Evolutionary conservation across 2,113 vertebrate species (phyloP), one percentile per base, ranked within the genome.

Genomic region (Lepisosteus osseus): DNA sequence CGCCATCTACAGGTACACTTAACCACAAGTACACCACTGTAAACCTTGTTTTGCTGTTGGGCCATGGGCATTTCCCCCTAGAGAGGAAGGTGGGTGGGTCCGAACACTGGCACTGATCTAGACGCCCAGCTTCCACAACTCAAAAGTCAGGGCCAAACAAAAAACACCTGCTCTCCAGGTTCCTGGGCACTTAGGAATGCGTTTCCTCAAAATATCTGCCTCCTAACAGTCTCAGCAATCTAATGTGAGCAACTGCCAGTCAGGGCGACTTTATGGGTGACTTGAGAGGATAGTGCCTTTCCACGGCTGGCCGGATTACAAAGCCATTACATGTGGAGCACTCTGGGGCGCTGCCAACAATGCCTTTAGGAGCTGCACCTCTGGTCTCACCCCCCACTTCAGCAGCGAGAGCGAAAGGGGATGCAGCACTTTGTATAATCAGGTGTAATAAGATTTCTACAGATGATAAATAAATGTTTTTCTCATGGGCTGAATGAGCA

Each of bases 391-490:
- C n/a, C 11, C 15, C 29, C 3, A 14, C n/a, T 68, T 14, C 65
- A 65, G 41, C 64, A 72, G 83, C 83, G 84, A 57, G 12, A 51
- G 55, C 13, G 55, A 59, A 41, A 42, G 68, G 41, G 68, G 80
- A 79, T 82, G 81, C 82, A 83, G 80, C 82, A 83, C 87, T 84
- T 84, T 79, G 63, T 77, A 78, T 90, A 86, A 90, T 90, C 86
- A 81, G 78, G 81, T 83, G 61, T 86, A 85, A 92, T 88, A 85
- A 84, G 85, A 80, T 84, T 84, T 82, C 81, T 80, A 83, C 84
- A 84, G 86, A 80, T 81, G 70, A 83, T 84, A 86, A 51, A 51
- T 51, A 51, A 51, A 85, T 84, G 83, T 86, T 85, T 84, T 85
- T 29, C 1, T 5, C 47, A 51, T 51, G 47, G 47, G 47, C 9